These are phyloP conservation scores for Lates japonicus DNA, from an alignment of 2,797 vertebrate species.

Conservation along the genomic window DNA sequence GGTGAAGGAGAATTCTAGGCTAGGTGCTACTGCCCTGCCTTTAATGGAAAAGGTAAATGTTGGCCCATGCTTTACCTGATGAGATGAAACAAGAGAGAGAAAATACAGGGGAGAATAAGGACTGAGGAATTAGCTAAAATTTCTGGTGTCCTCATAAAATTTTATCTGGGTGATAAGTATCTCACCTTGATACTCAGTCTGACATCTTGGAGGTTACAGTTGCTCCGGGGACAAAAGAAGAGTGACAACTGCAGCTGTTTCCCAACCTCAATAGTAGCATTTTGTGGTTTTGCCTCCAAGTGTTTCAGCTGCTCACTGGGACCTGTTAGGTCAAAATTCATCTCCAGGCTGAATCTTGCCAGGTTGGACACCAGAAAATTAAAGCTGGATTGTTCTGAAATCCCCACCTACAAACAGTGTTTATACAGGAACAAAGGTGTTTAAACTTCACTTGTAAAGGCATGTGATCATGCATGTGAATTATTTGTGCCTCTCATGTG, in stretches of 20 bases:
- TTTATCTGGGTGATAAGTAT: not conserved
- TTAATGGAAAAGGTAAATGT: constrained; percentile 80
- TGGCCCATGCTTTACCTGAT: constrained; percentile 89
- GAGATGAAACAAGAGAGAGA: constrained; percentile 4
- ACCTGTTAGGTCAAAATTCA: constrained; percentile 84
- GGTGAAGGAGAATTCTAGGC: constrained; percentile 90
- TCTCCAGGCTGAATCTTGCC: constrained; percentile 85
- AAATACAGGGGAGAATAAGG: not conserved
- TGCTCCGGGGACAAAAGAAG: constrained; percentile 84
- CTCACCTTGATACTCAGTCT: constrained; percentile 88
- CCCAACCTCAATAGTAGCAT: constrained; percentile 74
- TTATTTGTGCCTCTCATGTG: not conserved
- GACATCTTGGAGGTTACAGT: constrained; percentile 84
- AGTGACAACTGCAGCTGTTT: constrained; percentile 72
- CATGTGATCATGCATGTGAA: not conserved
- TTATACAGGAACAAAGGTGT: not conserved
- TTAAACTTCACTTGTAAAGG: not conserved
- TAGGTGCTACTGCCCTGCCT: constrained; percentile 81
- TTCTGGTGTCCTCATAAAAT: not conserved
- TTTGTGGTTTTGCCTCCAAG: constrained; percentile 78
- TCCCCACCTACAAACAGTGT: constrained; percentile 83
- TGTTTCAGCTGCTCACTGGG: constrained; percentile 75
- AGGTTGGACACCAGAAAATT: constrained; percentile 86
- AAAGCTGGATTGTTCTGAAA: constrained; percentile 82
- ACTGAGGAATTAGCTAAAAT: not conserved